Base-by-base conservation (phyloP, 2,888 invertebrate genomes). In the Ischnus inquisitorius region DNA sequence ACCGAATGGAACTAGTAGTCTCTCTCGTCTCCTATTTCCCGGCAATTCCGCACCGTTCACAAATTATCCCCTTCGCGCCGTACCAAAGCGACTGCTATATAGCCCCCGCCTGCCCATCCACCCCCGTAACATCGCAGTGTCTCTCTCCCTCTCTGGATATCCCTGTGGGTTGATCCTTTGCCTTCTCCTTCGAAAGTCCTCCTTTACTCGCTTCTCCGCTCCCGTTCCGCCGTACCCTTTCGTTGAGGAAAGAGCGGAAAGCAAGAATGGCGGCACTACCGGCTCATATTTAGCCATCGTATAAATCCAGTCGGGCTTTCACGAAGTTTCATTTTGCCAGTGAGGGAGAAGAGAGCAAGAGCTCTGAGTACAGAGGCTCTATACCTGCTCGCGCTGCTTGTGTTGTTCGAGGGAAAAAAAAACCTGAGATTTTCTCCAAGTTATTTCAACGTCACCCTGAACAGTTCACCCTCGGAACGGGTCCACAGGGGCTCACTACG, bases 241-340 rank as follows among this genome's bases (percentile, higher is more conserved):
- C 1, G 34, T 34, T 34, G 39, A 43, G 39, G 65, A 57, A 68
- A 19, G 34, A 78, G 86, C 85, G 81, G 48, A 78, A 79, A 71
- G 60, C 81, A 81, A 81, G 81, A 88, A 85, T 81, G 71, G 78
- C 78, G 82, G 64, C 65, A 69, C 71, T 62, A 82, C 72, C 75
- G 81, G 79, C 84, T 90, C 88, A 88, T 88, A 91, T 90, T 89
- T 88, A 90, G 88, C 78, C 82, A 87, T 88, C 87, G 86, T 88
- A 84, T 86, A 87, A 90, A 87, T 88, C 84, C 87, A 79, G 77
- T 68, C 78, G 43, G 67, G 84, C 83, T 82, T 72, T 78, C 51
- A 64, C 71, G 43, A 83, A 87, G 82, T 87, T 88, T 88, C 85
- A 90, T 88, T 88, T 87, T 71, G 74, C 83, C 46, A 28, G 64